Evolutionary conservation across 2,888 invertebrate species (phyloP).

Genomic region (Heteromurus nitidus): DNA sequence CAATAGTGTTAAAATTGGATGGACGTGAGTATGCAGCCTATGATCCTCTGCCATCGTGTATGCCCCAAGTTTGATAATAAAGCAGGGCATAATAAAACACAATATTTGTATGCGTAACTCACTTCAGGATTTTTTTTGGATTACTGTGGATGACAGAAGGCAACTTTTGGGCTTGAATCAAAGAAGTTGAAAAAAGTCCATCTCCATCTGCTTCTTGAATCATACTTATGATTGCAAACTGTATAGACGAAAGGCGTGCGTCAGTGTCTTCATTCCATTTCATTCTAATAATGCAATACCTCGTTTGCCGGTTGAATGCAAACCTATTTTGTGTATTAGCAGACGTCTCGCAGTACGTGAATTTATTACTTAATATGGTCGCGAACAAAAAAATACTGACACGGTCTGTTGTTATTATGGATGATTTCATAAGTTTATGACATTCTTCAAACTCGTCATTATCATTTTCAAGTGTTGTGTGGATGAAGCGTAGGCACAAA

Average conservation of each 20-base stretch:
- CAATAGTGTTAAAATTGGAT: conserved; percentile 28
- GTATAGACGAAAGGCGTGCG: conserved; percentile 4
- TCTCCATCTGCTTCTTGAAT: conserved; percentile 13
- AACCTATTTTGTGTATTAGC: neutral
- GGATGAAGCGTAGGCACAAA: neutral
- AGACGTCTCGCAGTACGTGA: too few relatives aligned
- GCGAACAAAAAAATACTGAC: conserved; percentile 35
- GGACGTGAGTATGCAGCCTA: conserved; percentile 19
- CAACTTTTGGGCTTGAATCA: too few relatives aligned
- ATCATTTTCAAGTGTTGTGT: conserved; percentile 20
- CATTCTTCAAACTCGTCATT: conserved; percentile 34
- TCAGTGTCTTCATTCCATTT: neutral
- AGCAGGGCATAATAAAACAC: too few relatives aligned
- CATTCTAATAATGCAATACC: neutral
- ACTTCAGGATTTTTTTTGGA: neutral
- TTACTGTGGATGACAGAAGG: neutral
- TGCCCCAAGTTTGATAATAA: neutral
- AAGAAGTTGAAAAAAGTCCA: conserved; percentile 10
- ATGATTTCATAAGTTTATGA: conserved; percentile 41
- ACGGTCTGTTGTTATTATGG: conserved; percentile 42
- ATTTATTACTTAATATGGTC: conserved; percentile 20
- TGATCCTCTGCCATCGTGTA: conserved; percentile 4
- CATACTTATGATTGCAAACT: neutral
- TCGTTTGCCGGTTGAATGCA: neutral
- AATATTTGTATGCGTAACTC: neutral